Base-by-base conservation (phyloP, 2,113 vertebrate genomes). In the Mesoclemmys tuberculata region DNA sequence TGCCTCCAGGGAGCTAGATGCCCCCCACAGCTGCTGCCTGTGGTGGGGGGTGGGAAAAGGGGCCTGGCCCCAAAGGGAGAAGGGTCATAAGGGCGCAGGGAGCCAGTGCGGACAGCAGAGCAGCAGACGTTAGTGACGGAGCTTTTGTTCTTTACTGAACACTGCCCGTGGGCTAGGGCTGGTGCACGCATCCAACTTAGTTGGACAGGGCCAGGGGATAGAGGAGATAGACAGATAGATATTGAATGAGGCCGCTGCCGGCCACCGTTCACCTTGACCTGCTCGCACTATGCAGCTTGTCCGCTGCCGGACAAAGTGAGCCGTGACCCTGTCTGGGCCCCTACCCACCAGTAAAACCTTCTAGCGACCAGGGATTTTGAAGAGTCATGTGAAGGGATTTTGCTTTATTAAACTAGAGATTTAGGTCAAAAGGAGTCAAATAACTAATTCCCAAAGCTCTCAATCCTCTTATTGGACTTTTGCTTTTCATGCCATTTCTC, bases 391-490 rank as follows among this genome's bases (percentile, higher is more conserved):
- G 91, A 89, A 92, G 91, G 77, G 94, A 81, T 90, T 97, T 97
- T 92, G 58, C 92, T 94, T 97, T 95, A 95, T 97, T 97, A 97
- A 96, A 97, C 38, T 29, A 82, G 38, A 92, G 95, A 96, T 96
- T 97, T 95, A 92, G 89, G 96, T 96, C 90, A 94, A 90, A 96
- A 93, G 90, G 48, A 92, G 91, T 89, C 95, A 94, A 95, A 90
- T 97, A 93, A 94, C 97, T 97, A 96, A 97, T 97, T 96, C 97
- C 91, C 88, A 95, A 88, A 96, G 93, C 96, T 91, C 85, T 92
- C 92, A 87, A 97, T 96, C 96, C 80, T 95, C 96, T 98, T 98
- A 96, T 2, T 61, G 86, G 83, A n/a, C 84, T 92, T 74, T 64
- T 92, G 84, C 84, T 87, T 93, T 90, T 95, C 93, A 96, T 94